Conservation (phyloP, 2,888 invertebrate species). For the Drosophila stalkeri region DNA sequence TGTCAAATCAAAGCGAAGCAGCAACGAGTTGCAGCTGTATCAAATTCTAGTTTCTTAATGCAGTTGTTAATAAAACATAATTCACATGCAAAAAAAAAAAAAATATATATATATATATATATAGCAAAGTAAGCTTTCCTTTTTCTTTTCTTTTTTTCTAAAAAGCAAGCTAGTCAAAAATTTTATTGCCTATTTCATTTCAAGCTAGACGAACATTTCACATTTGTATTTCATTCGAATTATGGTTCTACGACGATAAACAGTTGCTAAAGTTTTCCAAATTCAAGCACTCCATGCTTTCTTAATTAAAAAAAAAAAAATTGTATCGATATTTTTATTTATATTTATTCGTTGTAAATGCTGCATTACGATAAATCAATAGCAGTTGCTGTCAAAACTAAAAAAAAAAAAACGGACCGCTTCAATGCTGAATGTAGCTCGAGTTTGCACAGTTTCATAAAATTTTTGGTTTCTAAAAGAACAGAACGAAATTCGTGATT, state of each 20-base stretch:
- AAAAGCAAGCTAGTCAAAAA: background rate
- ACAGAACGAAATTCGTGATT: slow-evolving; percentile 57
- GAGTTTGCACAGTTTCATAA: slow-evolving; percentile 28
- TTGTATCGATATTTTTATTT: background rate
- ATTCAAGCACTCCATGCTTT: slow-evolving; percentile 12
- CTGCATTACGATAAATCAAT: background rate
- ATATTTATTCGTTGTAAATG: background rate
- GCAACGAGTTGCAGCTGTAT: too few relatives aligned
- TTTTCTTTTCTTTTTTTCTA: too few relatives aligned
- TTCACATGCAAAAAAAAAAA: too few relatives aligned
- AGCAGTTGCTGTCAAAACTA: slow-evolving; percentile 27
- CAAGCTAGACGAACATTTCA: background rate
- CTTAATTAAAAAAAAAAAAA: background rate
- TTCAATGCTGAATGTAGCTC: slow-evolving; percentile 5
- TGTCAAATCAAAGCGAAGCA: too few relatives aligned
- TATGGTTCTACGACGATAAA: background rate
- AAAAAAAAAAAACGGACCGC: background rate
- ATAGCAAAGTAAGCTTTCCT: too few relatives aligned
- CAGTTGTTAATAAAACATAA: too few relatives aligned
- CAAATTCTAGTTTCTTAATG: too few relatives aligned
- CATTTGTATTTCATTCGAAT: background rate
- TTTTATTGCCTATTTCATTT: background rate
- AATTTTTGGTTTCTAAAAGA: slow-evolving; percentile 57
- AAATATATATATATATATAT: background rate
- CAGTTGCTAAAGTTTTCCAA: background rate